phyloP scores from a whole-genome alignment of 2,113 vertebrate species.

The Parus major region DNA sequence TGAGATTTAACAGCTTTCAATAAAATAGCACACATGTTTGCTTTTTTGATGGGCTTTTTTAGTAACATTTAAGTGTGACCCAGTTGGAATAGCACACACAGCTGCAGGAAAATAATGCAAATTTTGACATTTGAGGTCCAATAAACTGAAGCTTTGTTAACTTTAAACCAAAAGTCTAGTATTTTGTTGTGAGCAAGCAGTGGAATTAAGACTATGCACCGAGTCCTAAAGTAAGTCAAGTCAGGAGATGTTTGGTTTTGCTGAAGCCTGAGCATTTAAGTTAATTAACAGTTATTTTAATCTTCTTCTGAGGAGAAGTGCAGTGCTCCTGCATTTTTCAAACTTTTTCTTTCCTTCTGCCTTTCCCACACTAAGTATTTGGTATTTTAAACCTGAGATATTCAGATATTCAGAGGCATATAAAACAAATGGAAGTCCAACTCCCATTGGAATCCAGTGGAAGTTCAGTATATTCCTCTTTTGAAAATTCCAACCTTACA shows the following conservation, averaged over 20 bases:
- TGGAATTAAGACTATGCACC: not conserved
- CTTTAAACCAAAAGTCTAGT: not conserved
- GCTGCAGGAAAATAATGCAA: slow-evolving; percentile 28
- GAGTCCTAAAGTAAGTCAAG: not conserved
- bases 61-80: not conserved
- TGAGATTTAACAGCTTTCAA: not conserved
- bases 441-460: not conserved
- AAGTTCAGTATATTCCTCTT: not conserved
- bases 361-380: not conserved
- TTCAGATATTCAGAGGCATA: not conserved
- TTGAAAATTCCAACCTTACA: not conserved
- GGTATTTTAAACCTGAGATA: not conserved
- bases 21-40: not conserved
- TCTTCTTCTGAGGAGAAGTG: not conserved
- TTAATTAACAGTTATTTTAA: not conserved
- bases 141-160: slow-evolving; percentile 28
- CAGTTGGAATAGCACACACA: not conserved
- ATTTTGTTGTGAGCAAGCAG: not conserved
- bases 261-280: not conserved
- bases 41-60: not conserved
- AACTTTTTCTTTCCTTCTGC: not conserved
- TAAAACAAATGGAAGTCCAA: not conserved
- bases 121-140: slow-evolving; percentile 31
- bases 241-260: not conserved
- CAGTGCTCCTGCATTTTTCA: not conserved